phyloP scores from a whole-genome alignment of 2,888 invertebrate genomes.

The Matsumyia berberina region DNA sequence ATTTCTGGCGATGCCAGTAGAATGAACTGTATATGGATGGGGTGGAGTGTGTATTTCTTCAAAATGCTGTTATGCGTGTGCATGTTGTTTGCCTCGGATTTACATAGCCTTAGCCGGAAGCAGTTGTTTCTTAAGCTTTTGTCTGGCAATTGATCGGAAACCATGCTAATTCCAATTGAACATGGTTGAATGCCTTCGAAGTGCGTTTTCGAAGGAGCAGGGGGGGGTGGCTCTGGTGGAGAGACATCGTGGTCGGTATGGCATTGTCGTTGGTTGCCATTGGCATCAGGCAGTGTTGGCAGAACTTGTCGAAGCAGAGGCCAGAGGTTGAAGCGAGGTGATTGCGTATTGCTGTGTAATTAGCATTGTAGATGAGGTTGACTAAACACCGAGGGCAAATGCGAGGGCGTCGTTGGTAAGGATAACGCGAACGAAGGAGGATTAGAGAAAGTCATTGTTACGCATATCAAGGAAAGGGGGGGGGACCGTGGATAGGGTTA shows the following conservation, averaged over 20 bases:
- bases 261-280: slow-evolving; percentile 18
- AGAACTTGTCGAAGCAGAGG: slow-evolving; percentile 21
- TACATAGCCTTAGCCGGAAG: slow-evolving; percentile 65
- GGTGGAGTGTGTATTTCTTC: neutral
- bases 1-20: slow-evolving; percentile 33
- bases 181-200: slow-evolving; percentile 64
- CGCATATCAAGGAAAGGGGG: neutral
- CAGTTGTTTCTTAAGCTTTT: slow-evolving; percentile 71
- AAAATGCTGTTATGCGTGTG: slow-evolving; percentile 21
- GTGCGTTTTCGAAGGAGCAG: slow-evolving; percentile 37
- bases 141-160: slow-evolving; percentile 72
- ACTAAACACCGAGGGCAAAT: slow-evolving; percentile 37
- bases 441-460: slow-evolving; percentile 56
- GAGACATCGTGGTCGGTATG: slow-evolving; percentile 11
- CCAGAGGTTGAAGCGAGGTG: slow-evolving; percentile 30
- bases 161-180: slow-evolving; percentile 69
- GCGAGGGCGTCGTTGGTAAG: slow-evolving; percentile 20
- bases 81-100: slow-evolving; percentile 63
- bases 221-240: neutral
- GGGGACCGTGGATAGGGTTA: slow-evolving; percentile 45
- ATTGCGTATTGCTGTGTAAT: slow-evolving; percentile 62
- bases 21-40: slow-evolving; percentile 2
- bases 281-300: slow-evolving; percentile 16
- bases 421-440: slow-evolving; percentile 27
- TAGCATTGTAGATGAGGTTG: slow-evolving; percentile 68